Evolutionary conservation across 2,113 vertebrate species (phyloP), one percentile per base, ranked within the genome.

Genomic region (Rallus limicola): DNA sequence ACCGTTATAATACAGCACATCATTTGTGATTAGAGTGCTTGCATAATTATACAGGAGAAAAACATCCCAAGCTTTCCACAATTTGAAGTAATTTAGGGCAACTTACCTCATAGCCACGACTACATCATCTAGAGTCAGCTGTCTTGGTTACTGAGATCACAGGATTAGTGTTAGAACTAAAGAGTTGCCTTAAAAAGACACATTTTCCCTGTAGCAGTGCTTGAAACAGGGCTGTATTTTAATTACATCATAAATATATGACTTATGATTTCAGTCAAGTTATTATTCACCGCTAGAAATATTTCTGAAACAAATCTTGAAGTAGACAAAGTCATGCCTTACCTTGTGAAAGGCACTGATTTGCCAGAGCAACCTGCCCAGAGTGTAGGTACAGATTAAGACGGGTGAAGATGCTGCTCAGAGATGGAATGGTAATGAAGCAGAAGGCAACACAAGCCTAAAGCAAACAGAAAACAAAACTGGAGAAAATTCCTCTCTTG

Each of bases 271-370:
- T 69, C 77, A 92, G 56, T 31, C n/a, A 78, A 53, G 48, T 58
- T 86, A 31, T 33, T 84, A 79, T 14, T 60, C 62, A 53, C 11
- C 86, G 31, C 19, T 78, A 77, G 56, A 68, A 88, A 76, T 36
- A 70, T n/a, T 92, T 48, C 62, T 82, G 40, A 58, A 83, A 78
- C 33, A 52, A 68, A 62, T 28, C 7, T 69, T 69, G 9, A 67
- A 52, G 31, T 1, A n/a, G 58, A 88, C 5, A 86, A 50, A 75
- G 3, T 48, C 2, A 0, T 34, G 48, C 62, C 98, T 99, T 96
- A 99, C 99, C 99, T 98, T 99, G 99, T 52, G 99, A 99, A 82
- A 99, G 98, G 97, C 99, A 99, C 98, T 99, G 99, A 95, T 99
- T 99, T 97, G 99, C 99, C 97, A 99, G 91, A 33, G 99, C 99